These are phyloP conservation scores for Aphaenogaster ashmeadi DNA, from an alignment of 1,140 invertebrate genomes.

Conservation along the genomic window DNA sequence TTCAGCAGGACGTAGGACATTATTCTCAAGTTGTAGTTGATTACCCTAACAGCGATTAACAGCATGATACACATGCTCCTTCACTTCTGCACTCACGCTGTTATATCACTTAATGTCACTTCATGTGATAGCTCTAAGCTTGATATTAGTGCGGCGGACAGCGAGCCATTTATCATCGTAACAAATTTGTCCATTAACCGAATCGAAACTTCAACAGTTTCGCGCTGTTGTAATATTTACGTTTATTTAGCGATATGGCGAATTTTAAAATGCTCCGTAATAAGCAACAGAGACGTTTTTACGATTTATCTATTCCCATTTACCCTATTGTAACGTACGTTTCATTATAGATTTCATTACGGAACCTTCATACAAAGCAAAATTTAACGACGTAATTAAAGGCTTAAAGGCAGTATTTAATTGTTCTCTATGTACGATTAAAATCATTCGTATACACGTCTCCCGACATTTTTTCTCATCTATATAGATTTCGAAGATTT, in stretches of 20 bases:
- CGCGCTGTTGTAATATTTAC: conserved; percentile 10
- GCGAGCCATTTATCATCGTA: conserved; percentile 54
- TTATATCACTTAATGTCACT: conserved; percentile 59
- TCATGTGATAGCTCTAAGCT: conserved; percentile 41
- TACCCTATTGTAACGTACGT: not conserved
- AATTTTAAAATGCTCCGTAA: not conserved
- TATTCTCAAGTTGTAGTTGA: conserved; percentile 47
- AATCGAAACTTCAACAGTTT: conserved; percentile 24
- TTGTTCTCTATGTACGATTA: not conserved
- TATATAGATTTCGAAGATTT: not conserved
- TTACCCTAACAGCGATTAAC: conserved; percentile 52
- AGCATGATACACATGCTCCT: conserved; percentile 51
- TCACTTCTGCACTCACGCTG: conserved; percentile 40
- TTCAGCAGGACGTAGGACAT: not conserved
- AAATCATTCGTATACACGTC: not conserved
- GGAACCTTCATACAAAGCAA: not conserved
- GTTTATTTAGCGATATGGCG: not conserved
- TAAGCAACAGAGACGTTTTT: not conserved
- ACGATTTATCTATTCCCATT: not conserved
- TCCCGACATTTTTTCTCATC: not conserved
- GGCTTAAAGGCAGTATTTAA: not conserved
- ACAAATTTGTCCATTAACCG: conserved; percentile 44
- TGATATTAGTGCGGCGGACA: conserved; percentile 46
- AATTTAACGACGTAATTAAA: conserved; percentile 2
- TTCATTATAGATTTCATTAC: not conserved